Conservation (phyloP, 2,113 vertebrate genomes). For the Cichladusa arquata region DNA sequence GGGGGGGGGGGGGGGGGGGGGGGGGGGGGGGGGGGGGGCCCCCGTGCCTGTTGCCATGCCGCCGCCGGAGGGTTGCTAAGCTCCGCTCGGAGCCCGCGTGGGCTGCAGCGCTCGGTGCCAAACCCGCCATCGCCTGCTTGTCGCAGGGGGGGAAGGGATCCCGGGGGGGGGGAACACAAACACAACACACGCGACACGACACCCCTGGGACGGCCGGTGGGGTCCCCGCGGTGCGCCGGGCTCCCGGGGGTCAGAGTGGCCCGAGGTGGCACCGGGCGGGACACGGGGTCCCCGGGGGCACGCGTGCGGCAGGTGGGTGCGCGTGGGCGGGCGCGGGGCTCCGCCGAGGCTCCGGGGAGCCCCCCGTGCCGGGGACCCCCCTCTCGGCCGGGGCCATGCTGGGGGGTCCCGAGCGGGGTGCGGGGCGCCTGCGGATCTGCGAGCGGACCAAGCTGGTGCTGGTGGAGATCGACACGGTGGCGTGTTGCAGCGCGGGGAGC, state of each 20-base stretch:
- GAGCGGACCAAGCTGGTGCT: slow-evolving; percentile 33
- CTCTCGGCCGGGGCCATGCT: neutral
- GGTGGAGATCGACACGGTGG: slow-evolving; percentile 48
- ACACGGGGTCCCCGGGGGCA: neutral
- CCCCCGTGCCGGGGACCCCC: neutral
- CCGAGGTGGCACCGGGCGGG: neutral
- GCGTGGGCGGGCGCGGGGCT: neutral
- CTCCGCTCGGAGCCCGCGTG: slow-evolving; percentile 55
- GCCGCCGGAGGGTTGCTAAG: slow-evolving; percentile 57
- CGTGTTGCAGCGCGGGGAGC: slow-evolving; percentile 9
- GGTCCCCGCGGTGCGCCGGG: neutral
- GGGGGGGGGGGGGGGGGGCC: neutral
- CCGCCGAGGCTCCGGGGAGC: neutral
- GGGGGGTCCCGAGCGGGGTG: neutral
- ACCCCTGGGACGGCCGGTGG: neutral
- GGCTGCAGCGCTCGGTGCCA: slow-evolving; percentile 39
- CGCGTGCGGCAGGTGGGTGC: neutral
- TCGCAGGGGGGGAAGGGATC: too few relatives aligned
- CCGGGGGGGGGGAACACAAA: neutral
- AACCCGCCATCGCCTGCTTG: neutral
- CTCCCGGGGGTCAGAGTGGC: neutral
- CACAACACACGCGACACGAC: neutral
- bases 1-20: too few relatives aligned
- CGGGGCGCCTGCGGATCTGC: slow-evolving; percentile 7
- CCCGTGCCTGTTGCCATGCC: slow-evolving; percentile 44